Evolutionary conservation across 2,888 invertebrate species (phyloP), one percentile per base, ranked within the genome.

Genomic region (Hydrotaea diabolus): DNA sequence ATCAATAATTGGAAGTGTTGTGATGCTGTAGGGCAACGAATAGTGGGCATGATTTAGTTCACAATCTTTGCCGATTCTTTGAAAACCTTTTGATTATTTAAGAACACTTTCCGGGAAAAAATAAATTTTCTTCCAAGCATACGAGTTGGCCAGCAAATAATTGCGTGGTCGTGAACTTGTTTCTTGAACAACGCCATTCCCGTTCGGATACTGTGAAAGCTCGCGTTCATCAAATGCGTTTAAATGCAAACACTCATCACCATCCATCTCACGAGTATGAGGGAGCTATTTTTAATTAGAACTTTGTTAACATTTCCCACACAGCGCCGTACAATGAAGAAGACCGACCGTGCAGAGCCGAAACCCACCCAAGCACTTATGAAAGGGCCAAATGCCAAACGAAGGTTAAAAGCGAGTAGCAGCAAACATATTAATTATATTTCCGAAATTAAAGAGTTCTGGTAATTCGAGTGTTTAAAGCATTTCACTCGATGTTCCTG

Each of bases 251-350:
- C 66, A 13, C 26, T 39, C 3, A 13, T 11, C 43, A 9, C 17
- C 15, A 64, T 36, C 64, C 2, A 36, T 17, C 39, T n/a, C 55
- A 17, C 2, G 11, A 19, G 19, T 13, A 9, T 13, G 23, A 36
- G 31, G 36, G 62, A 15, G 62, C 39, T 17, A 66, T 39, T 66
- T 64, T 66, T 66, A 66, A 66, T 66, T 66, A 66, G 66, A 43
- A 39, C 66, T 43, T 39, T 66, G 39, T 64, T 64, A 64, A 39
- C 39, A 43, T 66, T 66, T 43, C 15, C 9, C 39, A 39, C 66
- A 11, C 66, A 66, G 31, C 7, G 2, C 9, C 17, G 21, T 13
- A 43, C 19, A 64, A 5, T 64, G 36, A 62, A 39, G 62, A 66
- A 21, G 21, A 55, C 39, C 43, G 21, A 55, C 39, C 43, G 43